A percentile compares a stretch with the other conserved stretches of the same genome.
These are phyloP conservation scores for Edolisoma coerulescens DNA, from an alignment of 2,113 vertebrate genomes.

Conservation along the genomic window DNA sequence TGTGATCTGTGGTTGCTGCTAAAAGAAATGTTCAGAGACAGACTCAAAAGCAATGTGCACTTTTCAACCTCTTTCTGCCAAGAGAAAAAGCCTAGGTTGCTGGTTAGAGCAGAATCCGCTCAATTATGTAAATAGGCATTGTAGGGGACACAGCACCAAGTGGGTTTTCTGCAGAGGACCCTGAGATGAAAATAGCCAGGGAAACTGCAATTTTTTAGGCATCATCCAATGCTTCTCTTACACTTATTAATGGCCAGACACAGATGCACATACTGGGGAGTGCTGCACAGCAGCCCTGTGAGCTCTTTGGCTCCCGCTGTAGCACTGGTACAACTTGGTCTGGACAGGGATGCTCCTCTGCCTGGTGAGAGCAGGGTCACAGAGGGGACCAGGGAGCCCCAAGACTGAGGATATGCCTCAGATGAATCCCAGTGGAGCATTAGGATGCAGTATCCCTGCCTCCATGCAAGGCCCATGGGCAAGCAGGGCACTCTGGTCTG, in stretches of 20 bases:
- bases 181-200: background rate
- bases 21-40: background rate
- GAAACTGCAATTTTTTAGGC: background rate
- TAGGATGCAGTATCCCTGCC: background rate
- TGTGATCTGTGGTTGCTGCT: background rate
- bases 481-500: background rate
- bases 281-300: no score
- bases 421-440: background rate
- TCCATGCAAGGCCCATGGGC: rapidly evolving
- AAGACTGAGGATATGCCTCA: background rate
- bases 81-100: background rate
- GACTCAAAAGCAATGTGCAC: background rate
- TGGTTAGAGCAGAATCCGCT: background rate
- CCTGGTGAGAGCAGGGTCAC: background rate
- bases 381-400: background rate
- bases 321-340: rapidly evolving
- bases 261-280: rapidly evolving
- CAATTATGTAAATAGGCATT: background rate
- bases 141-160: background rate
- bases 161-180: background rate
- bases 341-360: background rate
- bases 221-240: background rate
- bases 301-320: background rate
- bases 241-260: background rate
- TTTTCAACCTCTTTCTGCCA: background rate